A percentile compares a stretch with the other conserved stretches of the same genome.
These are phyloP conservation scores for Melanotaenia nigrans DNA, from an alignment of 2,797 vertebrate species.

Conservation along the genomic window DNA sequence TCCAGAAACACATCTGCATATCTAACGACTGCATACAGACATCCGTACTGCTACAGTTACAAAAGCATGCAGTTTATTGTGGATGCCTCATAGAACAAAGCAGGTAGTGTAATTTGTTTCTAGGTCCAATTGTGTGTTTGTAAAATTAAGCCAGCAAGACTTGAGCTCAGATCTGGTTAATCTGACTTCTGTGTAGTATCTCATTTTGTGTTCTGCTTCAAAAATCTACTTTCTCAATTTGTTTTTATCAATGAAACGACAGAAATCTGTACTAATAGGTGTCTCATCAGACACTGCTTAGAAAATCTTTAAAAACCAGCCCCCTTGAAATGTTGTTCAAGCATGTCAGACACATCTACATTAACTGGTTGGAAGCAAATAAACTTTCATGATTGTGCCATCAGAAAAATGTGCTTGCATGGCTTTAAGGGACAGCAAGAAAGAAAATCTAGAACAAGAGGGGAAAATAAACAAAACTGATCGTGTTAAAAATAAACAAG, in stretches of 20 bases:
- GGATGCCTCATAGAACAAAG: slow-evolving; percentile 1
- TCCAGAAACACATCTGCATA: slow-evolving; percentile 23
- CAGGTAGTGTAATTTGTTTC: neutral
- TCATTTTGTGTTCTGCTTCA: slow-evolving; percentile 17
- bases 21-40: slow-evolving; percentile 12
- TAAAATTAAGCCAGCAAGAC: slow-evolving; percentile 16
- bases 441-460: neutral
- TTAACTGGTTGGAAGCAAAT: neutral
- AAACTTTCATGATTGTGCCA: neutral
- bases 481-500: neutral
- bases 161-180: neutral
- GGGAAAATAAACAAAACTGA: neutral
- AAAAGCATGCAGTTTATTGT: neutral
- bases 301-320: neutral
- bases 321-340: neutral
- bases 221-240: neutral
- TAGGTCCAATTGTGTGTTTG: slow-evolving; percentile 10
- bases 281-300: neutral
- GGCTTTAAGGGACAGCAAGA: neutral
- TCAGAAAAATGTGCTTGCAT: neutral
- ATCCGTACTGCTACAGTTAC: slow-evolving; percentile 6
- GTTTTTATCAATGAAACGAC: neutral
- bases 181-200: neutral
- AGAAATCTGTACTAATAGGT: neutral
- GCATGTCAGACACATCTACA: neutral